Conservation (phyloP, 2,888 invertebrate species). For the Lordiphosa fenestrarum region DNA sequence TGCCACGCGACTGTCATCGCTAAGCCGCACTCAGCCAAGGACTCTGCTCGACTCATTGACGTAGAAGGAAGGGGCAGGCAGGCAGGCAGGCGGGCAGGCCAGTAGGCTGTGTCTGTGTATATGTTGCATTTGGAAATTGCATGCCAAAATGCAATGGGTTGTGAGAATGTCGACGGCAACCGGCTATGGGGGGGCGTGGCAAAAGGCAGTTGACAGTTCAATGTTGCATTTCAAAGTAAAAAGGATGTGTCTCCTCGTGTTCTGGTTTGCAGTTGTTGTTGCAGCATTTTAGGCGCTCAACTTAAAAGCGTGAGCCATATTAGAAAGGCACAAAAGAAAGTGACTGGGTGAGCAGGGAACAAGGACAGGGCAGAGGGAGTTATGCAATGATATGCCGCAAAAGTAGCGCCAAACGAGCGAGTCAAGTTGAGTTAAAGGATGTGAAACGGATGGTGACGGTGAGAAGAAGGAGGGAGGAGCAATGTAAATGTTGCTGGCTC, state of each 20-base stretch:
- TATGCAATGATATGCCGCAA: constrained; percentile 41
- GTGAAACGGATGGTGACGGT: constrained; percentile 12
- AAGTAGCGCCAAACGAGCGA: constrained; percentile 60
- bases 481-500: constrained; percentile 27
- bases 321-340: constrained; percentile 51
- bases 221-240: constrained; percentile 64
- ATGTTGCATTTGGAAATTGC: constrained; percentile 66
- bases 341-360: constrained; percentile 8
- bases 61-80: too few relatives aligned
- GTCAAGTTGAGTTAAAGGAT: constrained; percentile 49
- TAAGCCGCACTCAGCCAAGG: too few relatives aligned
- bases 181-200: constrained; percentile 17
- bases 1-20: too few relatives aligned
- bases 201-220: constrained; percentile 64
- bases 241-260: constrained; percentile 31
- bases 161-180: constrained; percentile 10
- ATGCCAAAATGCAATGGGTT: constrained; percentile 58
- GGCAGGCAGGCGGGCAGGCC: too few relatives aligned
- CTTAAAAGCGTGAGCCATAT: constrained; percentile 42
- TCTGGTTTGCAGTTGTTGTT: constrained; percentile 15
- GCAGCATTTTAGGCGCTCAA: constrained; percentile 65
- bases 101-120: constrained; percentile 24
- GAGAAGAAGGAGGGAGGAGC: constrained; percentile 11
- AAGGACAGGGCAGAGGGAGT: constrained; percentile 2
- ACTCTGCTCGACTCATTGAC: too few relatives aligned